Base-by-base conservation (phyloP, 1,140 invertebrate genomes). In the Drosophila simulans region DNA sequence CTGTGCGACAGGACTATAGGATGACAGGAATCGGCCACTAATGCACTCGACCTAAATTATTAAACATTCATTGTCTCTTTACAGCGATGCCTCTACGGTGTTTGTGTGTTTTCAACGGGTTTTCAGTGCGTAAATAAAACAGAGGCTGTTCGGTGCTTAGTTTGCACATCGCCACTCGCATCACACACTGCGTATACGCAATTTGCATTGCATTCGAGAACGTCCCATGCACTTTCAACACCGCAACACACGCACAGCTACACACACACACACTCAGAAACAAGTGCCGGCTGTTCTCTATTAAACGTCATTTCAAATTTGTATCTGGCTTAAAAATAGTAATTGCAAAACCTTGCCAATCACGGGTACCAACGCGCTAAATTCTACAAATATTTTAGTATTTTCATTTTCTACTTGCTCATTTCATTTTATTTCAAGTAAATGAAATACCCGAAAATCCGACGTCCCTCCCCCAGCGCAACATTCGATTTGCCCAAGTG, bases 1-100 rank as follows among this genome's bases (percentile, higher is more conserved):
- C 25, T 25, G 17, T 39, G 15, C 72, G 70, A 35, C 52, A 68
- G 62, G 53, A 60, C 46, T 49, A 49, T 39, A 68, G 64, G 51
- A 58, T 43, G 54, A 53, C 35, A 43, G 54, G 49, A 60, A 34
- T 58, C 37, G 54, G 55, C 45, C 79, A 77, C 84, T 88, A 88
- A 88, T 88, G 83, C 84, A 89, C 66, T 89, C 65, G 55, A 52
- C 66, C 84, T 88, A 75, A 89, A 88, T 88, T 77, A 88, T 88
- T 89, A 65, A 88, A 48, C 51, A 56, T 58, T 49, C 63, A 70
- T 74, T 86, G 82, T 77, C 73, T 73, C 60, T 76, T 15, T n/a
- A 42, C 20, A 45, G 57, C 48, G 45, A 54, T 45, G 43, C 5
- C 46, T 17, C 20, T 22, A 22, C 12, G 12, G 12, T 5, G 13